phyloP scores from a whole-genome alignment of 2,888 invertebrate species.

The Protula sp. region DNA sequence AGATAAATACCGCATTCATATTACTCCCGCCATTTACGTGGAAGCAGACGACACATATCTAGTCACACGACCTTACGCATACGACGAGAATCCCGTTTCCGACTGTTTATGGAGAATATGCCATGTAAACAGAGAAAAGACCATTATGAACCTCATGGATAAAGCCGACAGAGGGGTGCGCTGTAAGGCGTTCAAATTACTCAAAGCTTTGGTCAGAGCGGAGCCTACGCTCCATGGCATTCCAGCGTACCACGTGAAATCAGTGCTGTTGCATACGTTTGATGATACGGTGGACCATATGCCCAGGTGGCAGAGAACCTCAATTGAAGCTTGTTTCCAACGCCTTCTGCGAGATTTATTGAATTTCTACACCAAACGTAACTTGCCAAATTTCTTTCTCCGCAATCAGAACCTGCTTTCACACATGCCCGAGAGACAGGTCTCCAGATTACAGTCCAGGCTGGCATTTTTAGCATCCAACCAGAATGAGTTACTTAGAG shows the following conservation, averaged over 20 bases:
- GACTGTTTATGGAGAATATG: conserved; percentile 30
- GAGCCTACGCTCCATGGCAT: conserved; percentile 30
- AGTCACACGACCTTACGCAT: conserved; percentile 21
- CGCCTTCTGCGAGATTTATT: conserved; percentile 31
- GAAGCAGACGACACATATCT: conserved; percentile 9
- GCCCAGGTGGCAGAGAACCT: conserved; percentile 39
- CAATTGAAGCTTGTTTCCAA: conserved; percentile 32
- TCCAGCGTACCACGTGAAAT: conserved; percentile 38
- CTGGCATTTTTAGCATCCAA: conserved; percentile 7
- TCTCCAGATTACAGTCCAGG: conserved; percentile 4
- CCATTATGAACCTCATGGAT: conserved; percentile 26
- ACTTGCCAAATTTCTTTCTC: conserved; percentile 39
- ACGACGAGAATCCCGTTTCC: conserved; percentile 26
- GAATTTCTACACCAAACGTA: conserved; percentile 24
- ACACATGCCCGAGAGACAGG: conserved; percentile 7
- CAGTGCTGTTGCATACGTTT: conserved; percentile 36
- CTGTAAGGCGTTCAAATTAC: conserved; percentile 25
- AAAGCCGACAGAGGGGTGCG: conserved; percentile 29
- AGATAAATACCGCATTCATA: conserved; percentile 6
- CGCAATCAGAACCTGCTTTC: conserved; percentile 32
- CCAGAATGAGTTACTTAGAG: conserved; percentile 7
- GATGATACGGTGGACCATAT: conserved; percentile 37
- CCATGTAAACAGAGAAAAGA: conserved; percentile 20
- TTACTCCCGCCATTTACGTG: conserved; percentile 12
- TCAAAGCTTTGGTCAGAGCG: conserved; percentile 23